A percentile compares a stretch with the other conserved stretches of the same genome.
Conservation (phyloP, 2,888 invertebrate genomes). For the Cryptus armator region DNA sequence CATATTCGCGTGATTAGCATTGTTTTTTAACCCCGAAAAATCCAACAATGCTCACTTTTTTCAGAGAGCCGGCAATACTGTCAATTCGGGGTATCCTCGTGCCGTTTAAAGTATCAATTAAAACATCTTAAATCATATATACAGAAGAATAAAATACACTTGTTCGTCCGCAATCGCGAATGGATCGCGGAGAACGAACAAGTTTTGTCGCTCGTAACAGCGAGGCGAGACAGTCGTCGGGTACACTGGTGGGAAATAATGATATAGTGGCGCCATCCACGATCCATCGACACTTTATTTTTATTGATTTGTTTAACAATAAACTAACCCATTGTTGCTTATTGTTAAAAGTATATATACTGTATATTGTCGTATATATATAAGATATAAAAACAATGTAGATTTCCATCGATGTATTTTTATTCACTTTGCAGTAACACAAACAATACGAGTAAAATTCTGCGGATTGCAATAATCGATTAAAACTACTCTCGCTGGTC, state of each 20-base stretch:
- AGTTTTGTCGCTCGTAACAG: conserved; percentile 28
- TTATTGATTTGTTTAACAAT: conserved; percentile 60
- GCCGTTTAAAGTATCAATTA: conserved; percentile 20
- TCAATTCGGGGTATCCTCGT: not conserved
- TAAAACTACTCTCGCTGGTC: not conserved
- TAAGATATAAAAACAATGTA: not conserved
- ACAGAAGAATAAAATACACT: conserved; percentile 54
- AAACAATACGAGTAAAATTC: not conserved
- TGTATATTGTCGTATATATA: not conserved
- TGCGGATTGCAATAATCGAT: not conserved
- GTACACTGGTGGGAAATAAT: conserved; percentile 9
- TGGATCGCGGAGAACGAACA: conserved; percentile 43
- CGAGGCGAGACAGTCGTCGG: not conserved
- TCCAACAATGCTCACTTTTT: not conserved
- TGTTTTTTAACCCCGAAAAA: conserved; percentile 31
- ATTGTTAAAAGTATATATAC: not conserved
- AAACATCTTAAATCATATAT: conserved; percentile 60
- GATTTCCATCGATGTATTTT: not conserved
- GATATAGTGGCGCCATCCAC: conserved; percentile 47
- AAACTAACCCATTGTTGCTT: not conserved
- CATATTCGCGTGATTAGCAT: conserved; percentile 46
- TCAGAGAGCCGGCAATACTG: not conserved
- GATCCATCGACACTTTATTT: conserved; percentile 39
- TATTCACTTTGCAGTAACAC: not conserved
- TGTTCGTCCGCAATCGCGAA: conserved; percentile 59